Base-by-base conservation (phyloP, 2,797 vertebrate genomes). In the Capromys pilorides region DNA sequence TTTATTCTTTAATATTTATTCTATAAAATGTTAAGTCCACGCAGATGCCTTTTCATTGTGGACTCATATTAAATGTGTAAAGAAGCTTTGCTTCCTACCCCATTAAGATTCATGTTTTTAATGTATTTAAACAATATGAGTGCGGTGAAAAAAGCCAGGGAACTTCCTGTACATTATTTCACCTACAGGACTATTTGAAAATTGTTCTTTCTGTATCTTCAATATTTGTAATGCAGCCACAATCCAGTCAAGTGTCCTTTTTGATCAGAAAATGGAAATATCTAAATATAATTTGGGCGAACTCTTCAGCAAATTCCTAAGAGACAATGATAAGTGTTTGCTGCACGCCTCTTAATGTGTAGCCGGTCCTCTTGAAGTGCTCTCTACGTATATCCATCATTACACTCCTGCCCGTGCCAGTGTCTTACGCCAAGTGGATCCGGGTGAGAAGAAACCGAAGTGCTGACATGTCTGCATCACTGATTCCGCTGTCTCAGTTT, bases 111-210 rank as follows among this genome's bases (percentile, higher is more conserved):
- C 13, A 92, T n/a, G 22, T 61, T 45, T n/a, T 86, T 54, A 88
- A 78, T 87, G 75, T 90, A 86, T 59, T 94, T 92, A 67, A 79
- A 28, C 90, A 83, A 82, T 92, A 86, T 88, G 81, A 96, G 51
- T 16, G 73, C 11, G 2, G 24, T 90, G 31, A 90, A 71, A 83
- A 78, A 94, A 71, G 13, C 59, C 11, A 51, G 8, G 96, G 66
- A 91, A 95, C 90, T 95, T 95, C 49, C 67, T 85, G 84, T 54
- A 1, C 0, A 89, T 92, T 93, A 12, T 9, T 84, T 85, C 54
- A 62, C 5, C 10, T 85, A 45, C 79, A 62, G 13, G 7, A 39
- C 19, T 86, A 12, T 45, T 67, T n/a, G 18, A 51, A 71, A 51
- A 62, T 21, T 6, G 3, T 64, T 51, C 9, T 28, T 86, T 59